These are phyloP conservation scores for Barbus barbus DNA, from an alignment of 2,113 vertebrate genomes.

Conservation along the genomic window DNA sequence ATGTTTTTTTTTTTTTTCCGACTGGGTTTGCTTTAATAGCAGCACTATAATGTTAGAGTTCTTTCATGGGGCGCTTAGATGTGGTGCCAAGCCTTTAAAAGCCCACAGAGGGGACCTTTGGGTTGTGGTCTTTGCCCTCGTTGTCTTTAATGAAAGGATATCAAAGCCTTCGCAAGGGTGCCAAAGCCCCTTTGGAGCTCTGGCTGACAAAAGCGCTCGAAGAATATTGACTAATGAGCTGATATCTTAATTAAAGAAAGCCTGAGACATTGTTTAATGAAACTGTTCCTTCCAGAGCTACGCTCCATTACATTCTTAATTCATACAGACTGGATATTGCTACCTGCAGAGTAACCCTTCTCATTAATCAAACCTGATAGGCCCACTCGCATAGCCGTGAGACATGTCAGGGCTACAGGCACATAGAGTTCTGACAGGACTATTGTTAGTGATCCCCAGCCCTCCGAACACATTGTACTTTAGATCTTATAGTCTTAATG, in stretches of 20 bases:
- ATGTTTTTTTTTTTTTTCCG: background rate
- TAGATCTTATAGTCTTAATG: slow-evolving; percentile 9
- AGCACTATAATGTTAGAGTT: slow-evolving; percentile 18
- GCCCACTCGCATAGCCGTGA: background rate
- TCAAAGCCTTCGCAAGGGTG: slow-evolving; percentile 40
- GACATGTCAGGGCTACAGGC: slow-evolving; percentile 4
- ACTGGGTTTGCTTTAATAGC: slow-evolving; percentile 27
- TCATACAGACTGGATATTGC: slow-evolving; percentile 47
- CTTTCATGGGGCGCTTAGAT: slow-evolving; percentile 34
- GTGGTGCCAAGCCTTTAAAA: slow-evolving; percentile 44
- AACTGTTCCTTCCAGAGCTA: slow-evolving; percentile 41
- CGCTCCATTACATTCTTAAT: slow-evolving; percentile 55
- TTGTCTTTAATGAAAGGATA: slow-evolving; percentile 40
- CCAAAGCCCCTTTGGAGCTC: slow-evolving; percentile 34
- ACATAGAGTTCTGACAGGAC: slow-evolving; percentile 21
- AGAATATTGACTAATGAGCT: slow-evolving; percentile 59
- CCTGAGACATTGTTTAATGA: slow-evolving; percentile 57
- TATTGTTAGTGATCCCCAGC: slow-evolving; percentile 29
- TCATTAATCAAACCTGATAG: slow-evolving; percentile 52
- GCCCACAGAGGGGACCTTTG: slow-evolving; percentile 10
- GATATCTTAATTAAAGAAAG: slow-evolving; percentile 59
- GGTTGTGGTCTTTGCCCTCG: slow-evolving; percentile 24
- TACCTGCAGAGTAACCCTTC: slow-evolving; percentile 46
- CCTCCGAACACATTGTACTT: slow-evolving; percentile 11
- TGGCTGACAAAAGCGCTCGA: slow-evolving; percentile 29